Evolutionary conservation across 2,888 invertebrate species (phyloP).

Genomic region (Lasius platythorax): DNA sequence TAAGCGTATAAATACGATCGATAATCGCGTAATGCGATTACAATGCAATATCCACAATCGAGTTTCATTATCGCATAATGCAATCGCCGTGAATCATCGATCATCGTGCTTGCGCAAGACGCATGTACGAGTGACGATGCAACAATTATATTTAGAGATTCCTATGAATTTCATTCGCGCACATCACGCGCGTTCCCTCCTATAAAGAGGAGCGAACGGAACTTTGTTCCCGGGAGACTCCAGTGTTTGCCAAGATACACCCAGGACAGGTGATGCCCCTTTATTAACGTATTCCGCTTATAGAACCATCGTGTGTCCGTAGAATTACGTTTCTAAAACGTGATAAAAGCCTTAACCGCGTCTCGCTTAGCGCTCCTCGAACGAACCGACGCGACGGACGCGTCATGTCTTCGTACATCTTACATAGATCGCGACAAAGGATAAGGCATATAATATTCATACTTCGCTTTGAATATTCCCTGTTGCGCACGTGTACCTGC

Average conservation of each 20-base stretch:
- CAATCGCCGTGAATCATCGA: background rate
- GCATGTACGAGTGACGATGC: background rate
- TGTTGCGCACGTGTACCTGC: background rate
- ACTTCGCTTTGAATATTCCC: background rate
- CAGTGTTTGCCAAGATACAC: conserved; percentile 8
- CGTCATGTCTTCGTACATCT: background rate
- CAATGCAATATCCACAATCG: conserved; percentile 36
- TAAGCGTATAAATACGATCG: conserved; percentile 3
- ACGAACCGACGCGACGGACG: background rate
- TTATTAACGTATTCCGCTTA: conserved; percentile 40
- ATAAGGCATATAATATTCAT: background rate
- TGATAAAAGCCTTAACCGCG: background rate
- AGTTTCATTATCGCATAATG: conserved; percentile 14
- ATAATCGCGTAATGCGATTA: conserved; percentile 40
- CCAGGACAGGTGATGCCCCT: conserved; percentile 27
- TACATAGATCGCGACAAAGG: background rate
- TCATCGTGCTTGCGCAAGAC: background rate
- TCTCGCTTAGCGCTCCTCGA: background rate
- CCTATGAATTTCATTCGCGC: background rate
- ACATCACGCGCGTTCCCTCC: background rate
- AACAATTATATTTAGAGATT: conserved; percentile 13
- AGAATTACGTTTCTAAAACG: background rate
- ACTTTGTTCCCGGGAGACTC: background rate
- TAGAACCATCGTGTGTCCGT: conserved; percentile 49
- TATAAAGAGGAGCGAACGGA: background rate